These are phyloP conservation scores for Mimas tiliae DNA, from an alignment of 2,888 invertebrate genomes.

Conservation along the genomic window DNA sequence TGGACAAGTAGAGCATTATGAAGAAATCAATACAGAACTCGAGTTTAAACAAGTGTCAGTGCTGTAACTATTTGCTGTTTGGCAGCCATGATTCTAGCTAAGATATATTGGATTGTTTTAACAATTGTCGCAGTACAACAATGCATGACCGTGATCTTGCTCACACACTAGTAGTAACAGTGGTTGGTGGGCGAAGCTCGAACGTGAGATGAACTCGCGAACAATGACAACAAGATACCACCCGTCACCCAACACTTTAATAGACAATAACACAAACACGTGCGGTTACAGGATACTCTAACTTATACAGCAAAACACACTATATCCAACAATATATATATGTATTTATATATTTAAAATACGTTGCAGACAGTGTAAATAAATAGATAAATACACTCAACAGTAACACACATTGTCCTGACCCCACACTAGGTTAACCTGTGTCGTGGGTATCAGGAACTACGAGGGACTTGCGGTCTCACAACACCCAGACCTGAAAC, in stretches of 20 bases:
- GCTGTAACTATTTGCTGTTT: not conserved
- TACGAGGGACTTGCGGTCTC: too few species aligned
- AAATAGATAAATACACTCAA: too few species aligned
- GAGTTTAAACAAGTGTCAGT: not conserved
- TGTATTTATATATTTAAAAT: too few species aligned
- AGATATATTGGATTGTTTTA: not conserved
- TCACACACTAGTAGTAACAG: not conserved
- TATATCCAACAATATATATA: too few species aligned
- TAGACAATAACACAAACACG: not conserved
- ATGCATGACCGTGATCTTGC: constrained; percentile 18
- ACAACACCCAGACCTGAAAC: too few species aligned
- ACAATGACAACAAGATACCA: constrained; percentile 9
- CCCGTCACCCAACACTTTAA: not conserved
- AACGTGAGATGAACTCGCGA: not conserved
- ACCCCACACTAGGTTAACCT: too few species aligned
- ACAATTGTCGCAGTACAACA: not conserved
- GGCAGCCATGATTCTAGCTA: not conserved
- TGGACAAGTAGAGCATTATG: constrained; percentile 3
- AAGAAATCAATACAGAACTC: not conserved
- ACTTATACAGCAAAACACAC: not conserved
- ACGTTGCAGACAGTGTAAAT: too few species aligned
- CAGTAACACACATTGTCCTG: too few species aligned
- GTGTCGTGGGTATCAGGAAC: too few species aligned
- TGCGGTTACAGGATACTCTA: not conserved
- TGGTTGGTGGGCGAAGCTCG: not conserved